Conservation (phyloP, 1,140 invertebrate genomes). For the Papilio helenus region DNA sequence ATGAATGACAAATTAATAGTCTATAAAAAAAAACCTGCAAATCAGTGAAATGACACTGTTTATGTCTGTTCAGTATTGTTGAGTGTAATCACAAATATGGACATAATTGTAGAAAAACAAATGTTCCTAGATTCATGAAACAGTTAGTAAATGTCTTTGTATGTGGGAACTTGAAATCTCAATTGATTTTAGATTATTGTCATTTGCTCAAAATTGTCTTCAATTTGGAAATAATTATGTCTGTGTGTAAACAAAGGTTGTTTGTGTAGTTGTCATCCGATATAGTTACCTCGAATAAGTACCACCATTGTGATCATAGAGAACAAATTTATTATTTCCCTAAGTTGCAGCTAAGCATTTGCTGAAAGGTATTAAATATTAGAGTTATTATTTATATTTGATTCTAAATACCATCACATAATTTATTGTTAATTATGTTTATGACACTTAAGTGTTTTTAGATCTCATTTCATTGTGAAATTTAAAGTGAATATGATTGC, state of each 20-base stretch:
- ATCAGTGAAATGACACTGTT: slow-evolving; percentile 44
- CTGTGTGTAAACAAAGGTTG: slow-evolving; percentile 31
- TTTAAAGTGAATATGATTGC: slow-evolving; percentile 42
- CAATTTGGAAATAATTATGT: slow-evolving; percentile 37
- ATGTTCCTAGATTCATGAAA: slow-evolving; percentile 67
- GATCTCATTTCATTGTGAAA: slow-evolving; percentile 62
- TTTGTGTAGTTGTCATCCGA: slow-evolving; percentile 34
- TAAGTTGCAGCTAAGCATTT: slow-evolving; percentile 64
- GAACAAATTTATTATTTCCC: slow-evolving; percentile 63
- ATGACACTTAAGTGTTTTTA: slow-evolving; percentile 51
- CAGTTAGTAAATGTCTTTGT: slow-evolving; percentile 62
- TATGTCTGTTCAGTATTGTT: slow-evolving; percentile 51
- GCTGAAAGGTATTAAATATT: slow-evolving; percentile 43
- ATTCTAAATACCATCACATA: slow-evolving; percentile 36
- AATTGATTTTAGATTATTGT: slow-evolving; percentile 45
- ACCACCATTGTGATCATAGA: slow-evolving; percentile 55
- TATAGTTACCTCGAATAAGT: slow-evolving; percentile 61
- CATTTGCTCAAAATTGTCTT: slow-evolving; percentile 45
- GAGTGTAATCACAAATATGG: slow-evolving; percentile 65
- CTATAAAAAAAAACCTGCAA: slow-evolving; percentile 41
- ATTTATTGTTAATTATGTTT: slow-evolving; percentile 27
- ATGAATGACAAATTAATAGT: slow-evolving; percentile 72
- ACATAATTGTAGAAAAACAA: slow-evolving; percentile 51
- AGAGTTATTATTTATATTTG: slow-evolving; percentile 47
- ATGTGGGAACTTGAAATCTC: slow-evolving; percentile 45